A percentile compares a stretch with the other conserved stretches of the same genome.
phyloP scores from a whole-genome alignment of 2,797 vertebrate genomes.

The Cetoscarus ocellatus region DNA sequence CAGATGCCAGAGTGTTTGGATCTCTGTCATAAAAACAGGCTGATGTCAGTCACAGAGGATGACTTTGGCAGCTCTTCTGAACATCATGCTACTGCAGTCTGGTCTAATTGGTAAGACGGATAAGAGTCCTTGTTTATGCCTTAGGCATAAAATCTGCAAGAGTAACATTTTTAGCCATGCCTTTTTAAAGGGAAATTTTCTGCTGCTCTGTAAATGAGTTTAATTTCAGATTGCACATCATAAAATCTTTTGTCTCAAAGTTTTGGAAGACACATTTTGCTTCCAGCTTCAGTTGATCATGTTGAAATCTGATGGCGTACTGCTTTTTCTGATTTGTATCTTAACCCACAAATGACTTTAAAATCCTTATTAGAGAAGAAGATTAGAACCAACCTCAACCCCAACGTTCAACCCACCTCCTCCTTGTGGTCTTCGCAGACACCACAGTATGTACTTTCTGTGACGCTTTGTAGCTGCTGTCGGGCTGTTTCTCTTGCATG shows the following conservation, averaged over 20 bases:
- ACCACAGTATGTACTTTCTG: no score
- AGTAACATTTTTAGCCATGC: slow-evolving; percentile 36
- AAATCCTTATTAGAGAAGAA: no score
- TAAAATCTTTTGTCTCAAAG: slow-evolving; percentile 27
- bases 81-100: slow-evolving; percentile 34
- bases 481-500: no score
- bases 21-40: slow-evolving; percentile 25
- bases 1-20: slow-evolving; percentile 2
- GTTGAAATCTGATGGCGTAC: slow-evolving; percentile 4
- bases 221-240: slow-evolving; percentile 24
- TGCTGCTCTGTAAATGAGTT: slow-evolving; percentile 23
- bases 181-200: slow-evolving; percentile 1
- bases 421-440: no score
- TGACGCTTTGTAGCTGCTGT: no score
- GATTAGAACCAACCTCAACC: no score
- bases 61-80: slow-evolving; percentile 55
- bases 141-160: slow-evolving; percentile 44
- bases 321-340: not conserved
- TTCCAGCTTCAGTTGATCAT: slow-evolving; percentile 20
- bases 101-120: slow-evolving; percentile 41
- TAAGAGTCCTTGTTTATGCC: slow-evolving; percentile 58
- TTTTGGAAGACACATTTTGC: slow-evolving; percentile 20
- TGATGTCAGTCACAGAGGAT: slow-evolving; percentile 36
- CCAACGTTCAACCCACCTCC: no score
- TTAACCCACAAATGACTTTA: no score